A percentile compares a stretch with the other conserved stretches of the same genome.
Conservation (phyloP, 2,113 vertebrate genomes). For the Ochotona princeps region DNA sequence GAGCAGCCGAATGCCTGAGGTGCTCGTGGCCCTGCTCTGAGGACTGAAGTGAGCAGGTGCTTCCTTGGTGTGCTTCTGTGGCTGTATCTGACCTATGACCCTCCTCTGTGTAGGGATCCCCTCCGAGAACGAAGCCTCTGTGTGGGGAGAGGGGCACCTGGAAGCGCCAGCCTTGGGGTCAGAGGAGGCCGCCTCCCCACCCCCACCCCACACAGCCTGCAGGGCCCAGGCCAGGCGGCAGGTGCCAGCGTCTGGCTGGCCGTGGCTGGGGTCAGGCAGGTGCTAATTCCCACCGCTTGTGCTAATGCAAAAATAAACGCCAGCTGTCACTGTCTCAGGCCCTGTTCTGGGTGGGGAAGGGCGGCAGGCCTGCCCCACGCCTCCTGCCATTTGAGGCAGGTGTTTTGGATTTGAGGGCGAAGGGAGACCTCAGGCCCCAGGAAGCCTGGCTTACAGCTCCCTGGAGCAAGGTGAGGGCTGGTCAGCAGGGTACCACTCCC, state of each 20-base stretch:
- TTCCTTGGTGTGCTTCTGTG: no score
- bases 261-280: conserved; percentile 67
- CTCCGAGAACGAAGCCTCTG: no score
- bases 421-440: neutral
- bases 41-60: no score
- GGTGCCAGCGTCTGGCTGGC: conserved; percentile 73
- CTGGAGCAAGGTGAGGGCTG: no score
- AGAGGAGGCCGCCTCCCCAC: neutral
- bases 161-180: neutral
- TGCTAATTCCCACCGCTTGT: conserved; percentile 73
- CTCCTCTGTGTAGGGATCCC: neutral
- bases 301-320: conserved; percentile 76
- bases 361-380: neutral
- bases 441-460: neutral
- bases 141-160: neutral
- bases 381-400: neutral
- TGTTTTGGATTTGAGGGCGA: neutral
- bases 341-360: conserved; percentile 66
- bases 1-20: no score
- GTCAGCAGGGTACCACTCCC: no score
- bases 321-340: conserved; percentile 70
- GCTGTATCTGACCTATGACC: neutral
- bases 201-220: neutral
- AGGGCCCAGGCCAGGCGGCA: conserved; percentile 57
- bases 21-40: no score